These are phyloP conservation scores for Trachelus iudaicus DNA, from an alignment of 2,888 invertebrate species.

Conservation along the genomic window DNA sequence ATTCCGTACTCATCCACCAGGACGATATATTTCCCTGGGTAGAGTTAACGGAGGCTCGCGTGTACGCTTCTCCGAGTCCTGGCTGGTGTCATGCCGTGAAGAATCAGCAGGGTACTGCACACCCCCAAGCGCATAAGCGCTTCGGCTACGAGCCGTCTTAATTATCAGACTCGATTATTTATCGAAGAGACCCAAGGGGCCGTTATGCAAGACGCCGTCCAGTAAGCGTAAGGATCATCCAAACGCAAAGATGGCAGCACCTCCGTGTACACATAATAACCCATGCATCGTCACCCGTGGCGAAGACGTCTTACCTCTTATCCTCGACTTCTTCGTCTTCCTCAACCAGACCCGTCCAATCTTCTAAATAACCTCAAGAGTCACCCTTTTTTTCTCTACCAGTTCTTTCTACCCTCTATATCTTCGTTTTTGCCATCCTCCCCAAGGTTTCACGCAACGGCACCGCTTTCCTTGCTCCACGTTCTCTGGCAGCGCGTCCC, in stretches of 20 bases:
- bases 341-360: neutral
- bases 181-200: conserved; percentile 25
- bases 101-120: conserved; percentile 51
- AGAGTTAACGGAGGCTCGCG: conserved; percentile 36
- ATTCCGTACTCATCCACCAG: conserved; percentile 2
- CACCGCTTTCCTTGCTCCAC: neutral
- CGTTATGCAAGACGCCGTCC: neutral
- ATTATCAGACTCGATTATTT: conserved; percentile 52
- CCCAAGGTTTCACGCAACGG: neutral
- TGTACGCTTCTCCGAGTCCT: conserved; percentile 42
- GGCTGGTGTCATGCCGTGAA: conserved; percentile 49
- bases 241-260: neutral
- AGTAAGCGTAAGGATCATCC: neutral
- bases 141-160: conserved; percentile 46
- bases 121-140: conserved; percentile 41
- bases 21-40: neutral
- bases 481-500: neutral
- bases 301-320: neutral
- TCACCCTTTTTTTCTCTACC: neutral
- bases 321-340: neutral
- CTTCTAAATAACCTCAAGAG: neutral
- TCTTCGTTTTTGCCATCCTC: neutral
- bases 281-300: neutral
- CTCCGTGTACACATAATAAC: neutral
- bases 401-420: neutral